Evolutionary conservation across 2,888 invertebrate genomes (phyloP).

Genomic region (Sclerodermus sp.): DNA sequence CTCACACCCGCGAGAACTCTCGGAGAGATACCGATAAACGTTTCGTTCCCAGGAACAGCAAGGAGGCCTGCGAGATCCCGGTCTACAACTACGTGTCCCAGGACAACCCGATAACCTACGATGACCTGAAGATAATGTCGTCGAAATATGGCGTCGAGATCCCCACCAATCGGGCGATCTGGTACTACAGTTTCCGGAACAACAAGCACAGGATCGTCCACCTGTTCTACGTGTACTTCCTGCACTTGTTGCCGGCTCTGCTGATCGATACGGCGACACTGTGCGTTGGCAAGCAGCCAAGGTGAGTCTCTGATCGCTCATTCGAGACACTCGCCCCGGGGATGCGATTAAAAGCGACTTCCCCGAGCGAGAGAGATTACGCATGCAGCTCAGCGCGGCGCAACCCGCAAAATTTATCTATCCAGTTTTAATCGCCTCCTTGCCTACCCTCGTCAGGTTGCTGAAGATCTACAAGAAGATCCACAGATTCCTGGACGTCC

Average conservation of each 20-base stretch:
- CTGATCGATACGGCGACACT: constrained; percentile 62
- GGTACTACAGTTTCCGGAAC: constrained; percentile 69
- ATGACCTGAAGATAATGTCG: constrained; percentile 65
- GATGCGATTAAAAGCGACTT: too few species aligned
- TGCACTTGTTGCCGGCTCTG: constrained; percentile 68
- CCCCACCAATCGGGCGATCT: constrained; percentile 69
- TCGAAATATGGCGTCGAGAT: constrained; percentile 62
- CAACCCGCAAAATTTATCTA: background rate
- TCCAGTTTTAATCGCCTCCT: background rate
- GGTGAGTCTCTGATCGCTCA: constrained; percentile 52
- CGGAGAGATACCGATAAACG: too few species aligned
- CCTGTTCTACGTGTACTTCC: constrained; percentile 62
- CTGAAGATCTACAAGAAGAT: constrained; percentile 75
- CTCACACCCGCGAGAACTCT: too few species aligned
- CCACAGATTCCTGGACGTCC: constrained; percentile 71
- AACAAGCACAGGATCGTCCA: constrained; percentile 64
- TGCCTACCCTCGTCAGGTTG: constrained; percentile 71
- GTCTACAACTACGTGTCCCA: constrained; percentile 86
- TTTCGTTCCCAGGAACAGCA: constrained; percentile 41
- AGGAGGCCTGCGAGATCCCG: constrained; percentile 58
- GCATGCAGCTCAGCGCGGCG: too few species aligned
- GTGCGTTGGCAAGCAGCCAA: constrained; percentile 66
- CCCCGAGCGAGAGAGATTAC: too few species aligned
- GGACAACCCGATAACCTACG: constrained; percentile 83
- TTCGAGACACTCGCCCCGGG: too few species aligned